Evolutionary conservation across 2,888 invertebrate genomes (phyloP), one percentile per base, ranked within the genome.

Genomic region (Scaptomyza parva): DNA sequence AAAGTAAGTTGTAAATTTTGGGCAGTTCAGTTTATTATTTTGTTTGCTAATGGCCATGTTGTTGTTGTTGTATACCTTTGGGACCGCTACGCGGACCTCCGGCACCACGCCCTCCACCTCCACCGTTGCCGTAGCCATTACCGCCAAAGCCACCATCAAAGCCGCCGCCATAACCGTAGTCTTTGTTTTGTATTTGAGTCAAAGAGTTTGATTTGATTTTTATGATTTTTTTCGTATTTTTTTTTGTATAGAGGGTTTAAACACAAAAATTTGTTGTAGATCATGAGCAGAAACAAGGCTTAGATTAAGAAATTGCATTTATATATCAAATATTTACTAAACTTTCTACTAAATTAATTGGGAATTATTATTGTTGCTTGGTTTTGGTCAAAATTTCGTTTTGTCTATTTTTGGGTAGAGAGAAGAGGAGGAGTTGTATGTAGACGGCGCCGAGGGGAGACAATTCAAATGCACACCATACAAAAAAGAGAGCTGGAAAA

Each of bases 61-160:
- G 11, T 33, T 47, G 11, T 45, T 45, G 28, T 44, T 63, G 57
- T 70, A 90, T 96, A 96, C 96, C 96, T 96, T 96, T 96, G 93
- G 94, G 94, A 93, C 95, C 94, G 92, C 96, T 95, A 94, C 96
- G 95, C 93, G 95, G 95, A 93, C 96, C 94, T 93, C 94, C 94
- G 93, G 95, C 94, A 76, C 89, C 85, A 93, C 96, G 95, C 93
- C 96, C 96, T 93, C 81, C 81, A 64, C 96, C 96, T 93, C 96
- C 95, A 92, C 90, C 91, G 93, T 93, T 94, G 93, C 96, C 96
- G 94, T 96, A 96, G 94, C 96, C 96, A 93, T 96, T 96, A 94
- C 95, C 95, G 94, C 95, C 96, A 94, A 95, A 95, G 92, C 95
- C 94, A 95, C 96, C 95, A 94, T 90, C 90, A 79, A 86, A 90